A percentile compares a stretch with the other conserved stretches of the same genome.
phyloP scores from a whole-genome alignment of 1,140 invertebrate species.

The Homalodisca vitripennis region DNA sequence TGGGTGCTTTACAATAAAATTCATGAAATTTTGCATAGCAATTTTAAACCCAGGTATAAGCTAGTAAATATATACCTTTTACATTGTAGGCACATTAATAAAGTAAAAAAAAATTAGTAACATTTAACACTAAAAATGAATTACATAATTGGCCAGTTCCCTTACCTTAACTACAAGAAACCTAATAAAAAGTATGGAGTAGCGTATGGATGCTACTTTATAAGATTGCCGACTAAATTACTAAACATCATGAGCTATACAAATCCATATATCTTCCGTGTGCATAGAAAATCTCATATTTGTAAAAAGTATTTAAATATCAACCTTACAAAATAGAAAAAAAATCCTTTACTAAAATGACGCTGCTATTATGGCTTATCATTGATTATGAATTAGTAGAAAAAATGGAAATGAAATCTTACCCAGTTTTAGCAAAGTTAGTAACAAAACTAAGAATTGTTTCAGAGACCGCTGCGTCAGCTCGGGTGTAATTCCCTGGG shows the following conservation, averaged over 20 bases:
- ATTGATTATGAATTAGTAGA: background rate
- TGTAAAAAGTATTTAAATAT: background rate
- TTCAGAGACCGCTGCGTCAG: constrained; percentile 72
- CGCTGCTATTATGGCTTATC: background rate
- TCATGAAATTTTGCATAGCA: too few species aligned
- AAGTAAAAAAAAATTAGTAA: too few species aligned
- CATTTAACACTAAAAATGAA: too few species aligned
- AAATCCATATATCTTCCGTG: background rate
- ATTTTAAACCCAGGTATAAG: too few species aligned
- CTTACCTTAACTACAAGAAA: too few species aligned
- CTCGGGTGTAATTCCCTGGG: constrained; percentile 68
- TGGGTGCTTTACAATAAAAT: too few species aligned
- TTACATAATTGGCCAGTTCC: too few species aligned
- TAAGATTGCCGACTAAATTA: background rate
- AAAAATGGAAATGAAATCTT: constrained; percentile 28
- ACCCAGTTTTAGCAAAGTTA: constrained; percentile 70
- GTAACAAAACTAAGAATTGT: constrained; percentile 70
- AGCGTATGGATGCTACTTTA: too few species aligned
- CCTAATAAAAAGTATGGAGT: too few species aligned
- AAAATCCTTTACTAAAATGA: background rate
- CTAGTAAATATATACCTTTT: too few species aligned
- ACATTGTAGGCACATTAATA: too few species aligned
- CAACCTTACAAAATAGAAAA: background rate
- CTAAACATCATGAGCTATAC: background rate
- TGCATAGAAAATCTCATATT: background rate